These are phyloP conservation scores for Cherax quadricarinatus DNA, from an alignment of 1,140 invertebrate species.

Conservation along the genomic window DNA sequence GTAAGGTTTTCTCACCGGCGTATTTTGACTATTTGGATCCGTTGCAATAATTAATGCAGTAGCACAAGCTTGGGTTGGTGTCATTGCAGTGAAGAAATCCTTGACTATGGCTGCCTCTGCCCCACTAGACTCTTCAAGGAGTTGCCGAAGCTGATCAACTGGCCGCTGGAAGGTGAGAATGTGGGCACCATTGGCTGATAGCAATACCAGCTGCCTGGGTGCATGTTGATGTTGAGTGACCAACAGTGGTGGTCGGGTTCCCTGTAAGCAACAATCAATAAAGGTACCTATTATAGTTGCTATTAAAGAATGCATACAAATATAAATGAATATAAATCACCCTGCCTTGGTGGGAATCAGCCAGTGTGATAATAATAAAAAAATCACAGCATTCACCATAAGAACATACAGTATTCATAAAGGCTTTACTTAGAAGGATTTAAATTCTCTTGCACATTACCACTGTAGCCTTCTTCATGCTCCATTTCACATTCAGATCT, in stretches of 20 bases:
- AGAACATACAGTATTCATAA: too few relatives aligned
- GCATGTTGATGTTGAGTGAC: conserved; percentile 87
- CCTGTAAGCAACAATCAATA: conserved; percentile 45
- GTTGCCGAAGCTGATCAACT: conserved; percentile 84
- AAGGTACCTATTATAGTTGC: background rate
- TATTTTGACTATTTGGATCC: conserved; percentile 82
- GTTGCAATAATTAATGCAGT: conserved; percentile 92
- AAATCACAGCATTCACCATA: background rate
- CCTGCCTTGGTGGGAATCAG: too few relatives aligned
- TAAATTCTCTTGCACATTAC: too few relatives aligned
- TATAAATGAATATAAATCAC: background rate
- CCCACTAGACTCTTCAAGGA: conserved; percentile 88
- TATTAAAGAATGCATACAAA: background rate
- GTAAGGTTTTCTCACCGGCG: conserved; percentile 79
- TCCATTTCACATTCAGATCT: too few relatives aligned
- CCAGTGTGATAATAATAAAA: background rate
- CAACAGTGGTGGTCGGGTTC: conserved; percentile 81
- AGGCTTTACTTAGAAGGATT: too few relatives aligned
- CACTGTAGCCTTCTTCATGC: too few relatives aligned
- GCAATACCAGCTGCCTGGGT: conserved; percentile 87
- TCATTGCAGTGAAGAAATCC: conserved; percentile 89
- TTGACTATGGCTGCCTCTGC: conserved; percentile 90
- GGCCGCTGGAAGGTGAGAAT: conserved; percentile 89
- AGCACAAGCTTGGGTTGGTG: conserved; percentile 91
- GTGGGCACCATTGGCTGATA: conserved; percentile 89